Conservation (phyloP, 2,888 invertebrate species). For the Merodon equestris region DNA sequence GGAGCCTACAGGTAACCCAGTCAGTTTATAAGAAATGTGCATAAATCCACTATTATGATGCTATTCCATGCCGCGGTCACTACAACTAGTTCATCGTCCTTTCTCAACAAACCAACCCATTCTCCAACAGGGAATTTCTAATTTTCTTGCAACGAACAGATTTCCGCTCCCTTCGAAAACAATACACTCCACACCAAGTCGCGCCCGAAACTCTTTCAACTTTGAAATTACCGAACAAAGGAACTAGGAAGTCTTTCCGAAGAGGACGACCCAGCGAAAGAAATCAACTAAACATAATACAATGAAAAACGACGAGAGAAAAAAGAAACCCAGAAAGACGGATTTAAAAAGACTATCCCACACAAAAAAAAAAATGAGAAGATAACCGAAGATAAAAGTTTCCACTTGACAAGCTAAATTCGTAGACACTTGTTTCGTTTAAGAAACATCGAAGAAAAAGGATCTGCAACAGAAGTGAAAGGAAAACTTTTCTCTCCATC, state of each 20-base stretch:
- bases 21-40: too few species aligned
- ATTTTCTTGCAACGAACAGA: background rate
- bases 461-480: slow-evolving; percentile 7
- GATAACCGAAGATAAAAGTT: slow-evolving; percentile 63
- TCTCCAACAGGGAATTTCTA: too few species aligned
- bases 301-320: slow-evolving; percentile 8
- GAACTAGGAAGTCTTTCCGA: slow-evolving; percentile 4
- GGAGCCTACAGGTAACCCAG: too few species aligned
- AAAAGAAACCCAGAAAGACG: slow-evolving; percentile 3
- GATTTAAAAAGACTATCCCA: slow-evolving; percentile 38
- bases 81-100: too few species aligned
- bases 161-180: too few species aligned
- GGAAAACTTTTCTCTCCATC: slow-evolving; percentile 23
- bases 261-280: too few species aligned
- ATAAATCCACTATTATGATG: too few species aligned
- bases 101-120: too few species aligned
- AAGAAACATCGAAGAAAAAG: slow-evolving; percentile 41
- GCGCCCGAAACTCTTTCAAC: background rate
- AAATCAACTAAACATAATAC: slow-evolving; percentile 8
- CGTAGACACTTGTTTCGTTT: slow-evolving; percentile 66
- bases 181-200: too few species aligned
- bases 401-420: slow-evolving; percentile 63
- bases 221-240: background rate
- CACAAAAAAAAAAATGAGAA: slow-evolving; percentile 57
- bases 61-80: too few species aligned